These are phyloP conservation scores for Acrocephalus kingi DNA, from an alignment of 2,113 vertebrate genomes.

Conservation along the genomic window DNA sequence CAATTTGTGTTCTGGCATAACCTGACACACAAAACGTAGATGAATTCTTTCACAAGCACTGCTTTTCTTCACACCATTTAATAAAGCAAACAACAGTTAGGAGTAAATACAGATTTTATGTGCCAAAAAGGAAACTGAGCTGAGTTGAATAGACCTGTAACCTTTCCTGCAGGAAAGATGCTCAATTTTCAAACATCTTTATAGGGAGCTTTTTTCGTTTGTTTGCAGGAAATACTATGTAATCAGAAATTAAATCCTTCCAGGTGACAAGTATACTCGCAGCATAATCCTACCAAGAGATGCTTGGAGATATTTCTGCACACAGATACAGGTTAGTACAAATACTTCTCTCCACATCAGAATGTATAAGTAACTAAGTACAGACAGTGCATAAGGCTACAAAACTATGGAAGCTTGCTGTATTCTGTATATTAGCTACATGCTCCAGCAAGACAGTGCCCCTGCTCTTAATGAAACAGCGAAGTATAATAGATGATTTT, in stretches of 20 bases:
- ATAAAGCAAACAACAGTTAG: not conserved
- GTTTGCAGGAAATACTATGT: not conserved
- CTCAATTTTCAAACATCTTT: not conserved
- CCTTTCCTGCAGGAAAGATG: not conserved
- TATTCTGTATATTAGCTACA: not conserved
- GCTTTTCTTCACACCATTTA: not conserved
- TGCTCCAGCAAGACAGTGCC: not conserved
- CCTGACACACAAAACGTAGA: not conserved
- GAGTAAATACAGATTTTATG: constrained; percentile 4
- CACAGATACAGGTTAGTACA: not conserved
- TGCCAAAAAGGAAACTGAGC: not conserved
- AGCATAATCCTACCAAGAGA: not conserved
- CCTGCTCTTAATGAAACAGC: rapidly evolving
- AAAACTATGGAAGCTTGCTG: not conserved
- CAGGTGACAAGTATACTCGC: not conserved
- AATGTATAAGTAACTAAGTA: not conserved
- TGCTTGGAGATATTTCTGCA: not conserved
- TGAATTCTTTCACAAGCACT: not conserved
- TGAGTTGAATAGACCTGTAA: not conserved
- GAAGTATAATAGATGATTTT: not conserved
- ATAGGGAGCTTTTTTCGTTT: not conserved
- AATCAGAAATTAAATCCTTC: not conserved
- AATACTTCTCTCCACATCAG: not conserved
- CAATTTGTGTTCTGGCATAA: not conserved
- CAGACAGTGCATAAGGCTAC: not conserved